Evolutionary conservation across 2,113 vertebrate species (phyloP), one percentile per base, ranked within the genome.

Genomic region (Fulica atra): DNA sequence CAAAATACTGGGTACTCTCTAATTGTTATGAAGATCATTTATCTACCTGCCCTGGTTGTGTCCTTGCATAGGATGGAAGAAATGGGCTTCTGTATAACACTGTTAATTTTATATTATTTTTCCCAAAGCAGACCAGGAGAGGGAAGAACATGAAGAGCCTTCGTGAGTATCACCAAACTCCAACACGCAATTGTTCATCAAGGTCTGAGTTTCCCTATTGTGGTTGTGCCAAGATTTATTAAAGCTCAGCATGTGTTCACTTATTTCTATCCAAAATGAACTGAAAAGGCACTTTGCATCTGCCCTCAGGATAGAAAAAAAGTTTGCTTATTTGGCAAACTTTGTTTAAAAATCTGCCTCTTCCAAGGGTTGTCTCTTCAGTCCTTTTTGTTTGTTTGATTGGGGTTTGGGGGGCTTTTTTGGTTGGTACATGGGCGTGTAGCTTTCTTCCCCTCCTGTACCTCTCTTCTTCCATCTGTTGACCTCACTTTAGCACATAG

Each of bases 331-430:
- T 97, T 98, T 97, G 97, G 97, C 97, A 95, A 98, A 98, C 91
- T 97, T 93, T 97, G 96, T 97, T 96, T 98, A 96, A 98, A 97
- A 98, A 96, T 97, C 98, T 98, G 98, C 94, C 97, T 97, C 91
- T 97, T 96, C 88, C 96, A 88, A 96, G 80, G 93, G 97, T 97
- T 89, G 84, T 82, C 71, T 59, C 71, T 95, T 89, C 76, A 93
- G 93, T 48, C 85, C 64, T 92, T 94, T 90, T 73, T 94, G 87
- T 96, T 92, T 94, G 92, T 48, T 80, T 82, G 69, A 28, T 8
- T 81, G 57, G 54, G 60, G 44, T 74, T 84, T 71, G 1, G 42
- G 61, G 64, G 36, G 28, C 5, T 14, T 48, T 85, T 85, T 63
- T 40, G 33, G 54, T 74, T 93, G 44, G 42, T 72, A 72, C 71